These are phyloP conservation scores for Cyrtorhinus lividipennis DNA, from an alignment of 1,140 invertebrate genomes.

Conservation along the genomic window DNA sequence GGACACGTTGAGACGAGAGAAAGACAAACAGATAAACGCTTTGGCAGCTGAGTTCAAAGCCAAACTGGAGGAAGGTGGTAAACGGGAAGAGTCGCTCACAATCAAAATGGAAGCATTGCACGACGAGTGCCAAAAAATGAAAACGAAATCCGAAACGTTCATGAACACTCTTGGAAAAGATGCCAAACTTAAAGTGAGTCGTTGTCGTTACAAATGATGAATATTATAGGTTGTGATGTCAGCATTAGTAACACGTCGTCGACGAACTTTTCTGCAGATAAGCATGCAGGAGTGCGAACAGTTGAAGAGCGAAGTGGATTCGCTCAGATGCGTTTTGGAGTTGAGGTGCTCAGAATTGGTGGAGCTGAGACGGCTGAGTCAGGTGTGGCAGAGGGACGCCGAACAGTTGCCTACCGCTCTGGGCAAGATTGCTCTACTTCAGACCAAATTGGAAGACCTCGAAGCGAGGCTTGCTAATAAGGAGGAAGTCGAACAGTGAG, in stretches of 20 bases:
- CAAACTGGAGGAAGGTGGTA: slow-evolving; percentile 21
- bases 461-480: slow-evolving; percentile 46
- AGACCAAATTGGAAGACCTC: slow-evolving; percentile 52
- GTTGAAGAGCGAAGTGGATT: slow-evolving; percentile 50
- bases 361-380: slow-evolving; percentile 46
- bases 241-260: too few relatives aligned
- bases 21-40: slow-evolving; percentile 10
- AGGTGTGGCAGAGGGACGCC: slow-evolving; percentile 35
- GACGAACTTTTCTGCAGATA: too few relatives aligned
- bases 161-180: slow-evolving; percentile 27
- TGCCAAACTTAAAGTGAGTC: slow-evolving; percentile 26
- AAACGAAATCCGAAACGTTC: slow-evolving; percentile 26
- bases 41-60: not conserved
- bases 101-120: slow-evolving; percentile 26
- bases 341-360: slow-evolving; percentile 56
- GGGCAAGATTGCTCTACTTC: slow-evolving; percentile 38
- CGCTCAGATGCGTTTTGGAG: slow-evolving; percentile 56
- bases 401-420: slow-evolving; percentile 39
- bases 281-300: slow-evolving; percentile 29
- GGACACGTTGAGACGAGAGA: slow-evolving; percentile 16
- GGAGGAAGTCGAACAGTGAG: slow-evolving; percentile 39
- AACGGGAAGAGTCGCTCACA: slow-evolving; percentile 28
- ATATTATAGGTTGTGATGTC: slow-evolving; percentile 24
- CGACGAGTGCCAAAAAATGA: slow-evolving; percentile 27
- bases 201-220: slow-evolving; percentile 19